Percentiles rank a stretch among this genome's conserved stretches.
Conservation (phyloP, 2,888 invertebrate species). For the Sphaerophoria rueppellii region DNA sequence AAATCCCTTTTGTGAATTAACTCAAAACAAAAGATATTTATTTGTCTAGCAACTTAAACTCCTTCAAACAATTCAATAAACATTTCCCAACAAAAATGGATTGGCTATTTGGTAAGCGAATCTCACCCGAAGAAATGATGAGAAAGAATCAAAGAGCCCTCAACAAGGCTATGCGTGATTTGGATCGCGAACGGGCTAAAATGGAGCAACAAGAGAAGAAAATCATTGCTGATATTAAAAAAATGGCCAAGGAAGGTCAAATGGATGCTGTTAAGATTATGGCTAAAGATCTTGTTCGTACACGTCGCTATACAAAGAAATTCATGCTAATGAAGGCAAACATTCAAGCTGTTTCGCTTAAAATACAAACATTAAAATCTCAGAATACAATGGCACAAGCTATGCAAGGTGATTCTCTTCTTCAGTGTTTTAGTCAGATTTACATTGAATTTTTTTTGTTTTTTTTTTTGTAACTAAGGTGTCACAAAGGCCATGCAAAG, state of each 20-base stretch:
- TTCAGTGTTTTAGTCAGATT: not conserved
- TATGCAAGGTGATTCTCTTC: constrained; percentile 88
- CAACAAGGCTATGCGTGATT: constrained; percentile 98
- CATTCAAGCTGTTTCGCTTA: constrained; percentile 98
- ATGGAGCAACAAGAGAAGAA: constrained; percentile 99
- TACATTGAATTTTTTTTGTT: not conserved
- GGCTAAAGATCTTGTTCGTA: constrained; percentile 99
- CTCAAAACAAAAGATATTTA: constrained; percentile 20
- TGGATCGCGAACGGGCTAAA: constrained; percentile 95
- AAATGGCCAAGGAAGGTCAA: constrained; percentile 99
- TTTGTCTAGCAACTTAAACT: not conserved
- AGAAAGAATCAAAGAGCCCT: constrained; percentile 98
- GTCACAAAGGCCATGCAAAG: constrained; percentile 99
- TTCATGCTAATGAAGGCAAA: constrained; percentile 99
- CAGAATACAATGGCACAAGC: constrained; percentile 99
- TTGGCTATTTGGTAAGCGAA: constrained; percentile 97
- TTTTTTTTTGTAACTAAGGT: constrained; percentile 81
- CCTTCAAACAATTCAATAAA: not conserved
- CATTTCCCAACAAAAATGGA: constrained; percentile 85
- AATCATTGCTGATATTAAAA: constrained; percentile 98
- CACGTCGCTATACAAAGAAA: constrained; percentile 97
- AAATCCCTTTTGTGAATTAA: constrained; percentile 6
- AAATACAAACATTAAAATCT: constrained; percentile 98
- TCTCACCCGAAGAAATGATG: constrained; percentile 99
- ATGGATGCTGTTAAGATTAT: constrained; percentile 99